These are phyloP conservation scores for Sinosuthora webbiana DNA, from an alignment of 2,113 vertebrate species.

Conservation along the genomic window DNA sequence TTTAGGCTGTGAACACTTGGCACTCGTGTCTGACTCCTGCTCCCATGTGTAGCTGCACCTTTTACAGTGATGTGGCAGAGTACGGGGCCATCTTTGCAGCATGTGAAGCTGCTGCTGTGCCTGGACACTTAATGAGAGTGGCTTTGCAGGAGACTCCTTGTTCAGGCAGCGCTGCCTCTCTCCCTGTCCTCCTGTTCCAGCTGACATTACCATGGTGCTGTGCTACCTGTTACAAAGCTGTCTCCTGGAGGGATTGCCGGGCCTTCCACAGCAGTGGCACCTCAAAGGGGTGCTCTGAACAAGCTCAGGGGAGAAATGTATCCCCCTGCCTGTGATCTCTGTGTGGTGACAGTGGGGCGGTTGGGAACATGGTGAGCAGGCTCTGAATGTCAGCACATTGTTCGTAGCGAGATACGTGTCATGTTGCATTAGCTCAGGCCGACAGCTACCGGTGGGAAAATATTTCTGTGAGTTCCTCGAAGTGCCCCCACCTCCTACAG, in stretches of 20 bases:
- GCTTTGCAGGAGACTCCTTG: background rate
- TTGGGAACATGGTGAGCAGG: constrained; percentile 5
- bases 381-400: constrained; percentile 46
- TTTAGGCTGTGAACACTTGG: background rate
- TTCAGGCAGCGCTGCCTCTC: background rate
- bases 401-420: background rate
- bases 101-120: accelerated
- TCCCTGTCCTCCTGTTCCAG: background rate
- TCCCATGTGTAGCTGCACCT: background rate
- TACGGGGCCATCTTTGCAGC: background rate
- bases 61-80: background rate
- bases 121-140: background rate
- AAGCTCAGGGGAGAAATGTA: background rate
- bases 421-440: constrained; percentile 51
- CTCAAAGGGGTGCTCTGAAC: background rate
- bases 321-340: background rate
- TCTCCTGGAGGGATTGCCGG: background rate
- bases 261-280: background rate
- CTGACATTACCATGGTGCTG: background rate
- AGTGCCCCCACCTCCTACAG: constrained; percentile 32
- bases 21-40: background rate
- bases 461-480: background rate
- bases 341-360: background rate
- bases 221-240: background rate
- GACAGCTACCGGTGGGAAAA: constrained; percentile 45